These are phyloP conservation scores for Hippocampus barbouri DNA, from an alignment of 2,113 vertebrate genomes.

Conservation along the genomic window DNA sequence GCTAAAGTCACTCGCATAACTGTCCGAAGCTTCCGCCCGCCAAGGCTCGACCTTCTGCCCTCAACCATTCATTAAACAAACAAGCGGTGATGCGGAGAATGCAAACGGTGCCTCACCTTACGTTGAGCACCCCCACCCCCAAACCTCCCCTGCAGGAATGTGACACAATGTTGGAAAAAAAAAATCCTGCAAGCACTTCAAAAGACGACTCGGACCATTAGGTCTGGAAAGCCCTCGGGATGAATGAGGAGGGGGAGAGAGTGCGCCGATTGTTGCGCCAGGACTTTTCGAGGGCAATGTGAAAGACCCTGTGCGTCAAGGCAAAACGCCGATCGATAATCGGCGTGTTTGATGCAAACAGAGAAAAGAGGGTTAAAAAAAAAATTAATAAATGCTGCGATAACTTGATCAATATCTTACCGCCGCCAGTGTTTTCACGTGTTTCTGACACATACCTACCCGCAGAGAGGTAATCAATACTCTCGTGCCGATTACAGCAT, in stretches of 20 bases:
- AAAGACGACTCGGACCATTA: constrained; percentile 47
- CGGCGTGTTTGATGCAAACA: not conserved
- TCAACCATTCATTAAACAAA: constrained; percentile 41
- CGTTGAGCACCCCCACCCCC: not conserved
- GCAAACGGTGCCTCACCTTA: constrained; percentile 19
- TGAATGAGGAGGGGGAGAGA: constrained; percentile 3
- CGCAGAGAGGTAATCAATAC: constrained; percentile 26
- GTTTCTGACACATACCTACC: not conserved
- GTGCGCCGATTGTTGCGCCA: not conserved
- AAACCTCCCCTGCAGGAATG: constrained; percentile 28
- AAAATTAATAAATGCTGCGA: no score
- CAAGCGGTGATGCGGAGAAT: constrained; percentile 14
- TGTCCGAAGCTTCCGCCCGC: constrained; percentile 2
- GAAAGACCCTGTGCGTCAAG: not conserved
- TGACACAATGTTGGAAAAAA: constrained; percentile 18
- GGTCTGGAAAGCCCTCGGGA: constrained; percentile 24
- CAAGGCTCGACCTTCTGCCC: constrained; percentile 15
- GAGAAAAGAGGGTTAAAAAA: not conserved
- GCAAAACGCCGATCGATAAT: not conserved
- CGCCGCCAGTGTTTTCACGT: not conserved
- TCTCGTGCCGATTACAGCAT: constrained; percentile 8
- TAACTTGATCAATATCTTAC: not conserved
- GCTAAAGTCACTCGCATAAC: not conserved
- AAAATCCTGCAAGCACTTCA: constrained; percentile 42
- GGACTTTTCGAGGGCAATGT: constrained; percentile 1